These are phyloP conservation scores for Phylloscopus trochilus DNA, from an alignment of 2,113 vertebrate genomes.

Conservation along the genomic window DNA sequence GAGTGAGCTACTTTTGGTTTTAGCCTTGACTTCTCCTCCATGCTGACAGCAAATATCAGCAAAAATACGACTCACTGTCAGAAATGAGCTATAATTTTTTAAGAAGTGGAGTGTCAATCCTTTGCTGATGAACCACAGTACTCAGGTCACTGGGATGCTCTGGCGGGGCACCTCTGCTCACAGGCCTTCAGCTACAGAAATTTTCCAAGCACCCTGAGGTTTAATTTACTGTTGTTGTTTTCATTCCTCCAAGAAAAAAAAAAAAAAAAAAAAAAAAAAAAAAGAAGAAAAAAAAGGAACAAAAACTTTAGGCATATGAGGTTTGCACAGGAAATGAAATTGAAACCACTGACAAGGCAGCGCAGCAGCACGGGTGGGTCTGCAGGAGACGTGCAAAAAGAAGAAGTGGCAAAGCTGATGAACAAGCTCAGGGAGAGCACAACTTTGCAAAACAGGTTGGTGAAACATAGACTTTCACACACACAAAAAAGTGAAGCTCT, in stretches of 20 bases:
- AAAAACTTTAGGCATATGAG: background rate
- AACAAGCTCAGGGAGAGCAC: background rate
- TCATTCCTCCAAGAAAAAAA: background rate
- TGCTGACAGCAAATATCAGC: background rate
- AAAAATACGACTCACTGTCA: background rate
- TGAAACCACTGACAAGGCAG: background rate
- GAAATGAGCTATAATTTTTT: background rate
- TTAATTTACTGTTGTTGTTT: slow-evolving; percentile 17
- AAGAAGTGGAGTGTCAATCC: background rate
- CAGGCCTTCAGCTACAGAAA: background rate
- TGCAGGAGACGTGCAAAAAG: background rate
- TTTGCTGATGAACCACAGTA: background rate
- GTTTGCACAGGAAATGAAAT: slow-evolving; percentile 50
- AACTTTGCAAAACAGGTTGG: background rate
- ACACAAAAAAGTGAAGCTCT: background rate
- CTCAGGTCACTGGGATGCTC: rapidly evolving
- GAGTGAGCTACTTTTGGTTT: background rate
- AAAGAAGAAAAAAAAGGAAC: background rate
- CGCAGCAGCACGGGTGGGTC: rapidly evolving
- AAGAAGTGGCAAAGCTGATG: slow-evolving; percentile 7
- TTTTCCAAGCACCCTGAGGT: background rate
- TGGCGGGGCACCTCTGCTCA: background rate
- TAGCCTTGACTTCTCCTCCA: background rate
- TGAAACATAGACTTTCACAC: background rate
- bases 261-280: too few species aligned